A percentile compares a stretch with the other conserved stretches of the same genome.
Conservation (phyloP, 1,140 invertebrate genomes). For the Melitaea cinxia region DNA sequence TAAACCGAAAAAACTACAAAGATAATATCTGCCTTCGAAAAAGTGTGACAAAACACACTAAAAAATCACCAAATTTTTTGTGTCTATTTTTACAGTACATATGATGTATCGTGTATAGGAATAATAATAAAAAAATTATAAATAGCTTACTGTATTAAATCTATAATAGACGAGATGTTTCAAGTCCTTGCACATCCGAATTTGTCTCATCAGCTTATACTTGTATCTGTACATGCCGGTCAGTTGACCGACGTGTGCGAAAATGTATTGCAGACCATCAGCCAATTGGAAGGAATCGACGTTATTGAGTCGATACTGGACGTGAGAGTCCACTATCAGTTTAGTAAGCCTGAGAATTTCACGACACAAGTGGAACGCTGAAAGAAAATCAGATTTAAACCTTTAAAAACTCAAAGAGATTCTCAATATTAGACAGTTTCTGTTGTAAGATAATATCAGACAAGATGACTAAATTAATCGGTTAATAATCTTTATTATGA, state of each 20-base stretch:
- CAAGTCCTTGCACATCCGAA: conserved; percentile 99
- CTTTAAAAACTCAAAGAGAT: too few relatives aligned
- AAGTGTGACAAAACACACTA: too few relatives aligned
- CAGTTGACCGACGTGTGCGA: conserved; percentile 99
- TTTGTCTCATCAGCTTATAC: conserved; percentile 99
- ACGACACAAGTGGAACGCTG: conserved; percentile 98
- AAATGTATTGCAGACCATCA: conserved; percentile 99
- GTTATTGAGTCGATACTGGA: conserved; percentile 99
- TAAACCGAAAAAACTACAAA: too few relatives aligned
- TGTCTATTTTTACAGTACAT: too few relatives aligned
- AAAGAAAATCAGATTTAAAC: too few relatives aligned
- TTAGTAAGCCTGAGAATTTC: conserved; percentile 99
- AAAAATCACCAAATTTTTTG: too few relatives aligned
- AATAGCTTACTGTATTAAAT: conserved; percentile 95
- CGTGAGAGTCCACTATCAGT: conserved; percentile 99
- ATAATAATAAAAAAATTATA: neutral
- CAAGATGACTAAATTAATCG: too few relatives aligned
- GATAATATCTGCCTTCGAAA: too few relatives aligned
- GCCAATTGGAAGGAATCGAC: conserved; percentile 99
- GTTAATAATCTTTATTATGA: too few relatives aligned
- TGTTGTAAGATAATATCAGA: too few relatives aligned
- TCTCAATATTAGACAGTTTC: too few relatives aligned
- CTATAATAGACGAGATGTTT: conserved; percentile 99
- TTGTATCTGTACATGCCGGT: conserved; percentile 99
- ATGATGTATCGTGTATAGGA: too few relatives aligned